A percentile compares a stretch with the other conserved stretches of the same genome.
phyloP scores from a whole-genome alignment of 2,797 vertebrate genomes.

The Serranus cabrilla region DNA sequence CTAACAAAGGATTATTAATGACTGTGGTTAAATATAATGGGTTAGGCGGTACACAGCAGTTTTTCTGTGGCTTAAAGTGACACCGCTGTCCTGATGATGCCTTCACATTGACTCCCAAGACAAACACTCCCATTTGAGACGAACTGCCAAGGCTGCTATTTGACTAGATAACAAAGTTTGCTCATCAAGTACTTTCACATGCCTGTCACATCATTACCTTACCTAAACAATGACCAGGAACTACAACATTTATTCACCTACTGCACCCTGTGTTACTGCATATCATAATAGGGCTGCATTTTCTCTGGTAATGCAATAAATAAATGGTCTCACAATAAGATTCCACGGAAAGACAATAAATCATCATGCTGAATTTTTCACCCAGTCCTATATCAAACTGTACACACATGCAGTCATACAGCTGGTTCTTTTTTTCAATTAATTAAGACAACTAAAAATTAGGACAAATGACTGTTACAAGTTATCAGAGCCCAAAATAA shows the following conservation, averaged over 20 bases:
- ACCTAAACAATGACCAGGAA: conserved; percentile 28
- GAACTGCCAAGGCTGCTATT: conserved; percentile 37
- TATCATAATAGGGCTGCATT: not conserved
- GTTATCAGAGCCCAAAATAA: not conserved
- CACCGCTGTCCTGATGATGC: not conserved
- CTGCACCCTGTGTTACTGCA: not conserved
- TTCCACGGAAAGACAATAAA: too few relatives aligned
- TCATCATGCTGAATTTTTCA: too few relatives aligned
- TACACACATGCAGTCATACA: not conserved
- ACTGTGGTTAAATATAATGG: conserved; percentile 9
- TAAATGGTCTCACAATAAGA: too few relatives aligned
- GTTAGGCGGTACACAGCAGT: conserved; percentile 13
- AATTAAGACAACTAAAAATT: not conserved
- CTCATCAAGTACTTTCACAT: conserved; percentile 26
- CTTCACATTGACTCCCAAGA: conserved; percentile 40
- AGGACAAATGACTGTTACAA: not conserved
- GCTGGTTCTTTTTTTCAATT: not conserved
- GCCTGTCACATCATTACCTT: conserved; percentile 4
- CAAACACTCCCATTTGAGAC: conserved; percentile 45
- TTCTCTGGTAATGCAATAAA: too few relatives aligned
- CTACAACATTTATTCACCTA: not conserved
- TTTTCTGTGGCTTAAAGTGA: conserved; percentile 12
- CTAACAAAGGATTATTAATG: conserved; percentile 29
- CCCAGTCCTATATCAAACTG: not conserved
- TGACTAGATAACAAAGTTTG: conserved; percentile 47